Base-by-base conservation (phyloP, 2,113 vertebrate genomes). In the Halcyon malimbica region DNA sequence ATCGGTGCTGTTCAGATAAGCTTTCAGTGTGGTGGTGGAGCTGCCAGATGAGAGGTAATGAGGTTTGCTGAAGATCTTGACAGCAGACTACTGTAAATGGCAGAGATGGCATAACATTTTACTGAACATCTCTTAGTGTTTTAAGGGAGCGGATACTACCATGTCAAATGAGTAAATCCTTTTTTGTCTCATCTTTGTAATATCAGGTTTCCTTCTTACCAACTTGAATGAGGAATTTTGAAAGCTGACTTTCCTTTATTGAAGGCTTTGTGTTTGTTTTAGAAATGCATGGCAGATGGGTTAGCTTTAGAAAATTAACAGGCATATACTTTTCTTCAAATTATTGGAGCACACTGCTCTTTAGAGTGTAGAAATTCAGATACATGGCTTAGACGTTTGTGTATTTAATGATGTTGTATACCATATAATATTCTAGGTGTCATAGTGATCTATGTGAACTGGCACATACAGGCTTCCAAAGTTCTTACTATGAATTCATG, bases 21-120 rank as follows among this genome's bases (percentile, higher is more conserved):
- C 46, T 88, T 87, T 94, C 9, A 16, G 67, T 71, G 24, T 37
- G 83, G 87, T 10, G 75, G 56, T 11, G 7, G 63, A 89, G 77
- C 83, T 42, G 4, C 68, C 87, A 73, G 79, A 63, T 69, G 79
- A 8, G 5, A 83, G 81, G 73, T 80, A 73, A 64, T 85, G 85
- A 97, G 76, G 74, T 48, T 65, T 67, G 60, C 51, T 69, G 86
- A 48, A 74, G 64, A 84, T 93, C 82, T 59, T 89, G 85, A 96
- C 84, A 90, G 70, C 56, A 48, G 39, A 60, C 50, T 80, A 25
- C 51, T 67, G 62, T 57, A 48, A 94, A 79, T 82, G 83, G 41
- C 64, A 60, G 78, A 33, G 76, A 6, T 90, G 56, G 91, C 1
- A 1, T 39, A 83, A 83, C 57, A 13, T 83, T 93, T 84, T 35